phyloP scores from a whole-genome alignment of 2,797 vertebrate genomes.

The Poeciliopsis infans region DNA sequence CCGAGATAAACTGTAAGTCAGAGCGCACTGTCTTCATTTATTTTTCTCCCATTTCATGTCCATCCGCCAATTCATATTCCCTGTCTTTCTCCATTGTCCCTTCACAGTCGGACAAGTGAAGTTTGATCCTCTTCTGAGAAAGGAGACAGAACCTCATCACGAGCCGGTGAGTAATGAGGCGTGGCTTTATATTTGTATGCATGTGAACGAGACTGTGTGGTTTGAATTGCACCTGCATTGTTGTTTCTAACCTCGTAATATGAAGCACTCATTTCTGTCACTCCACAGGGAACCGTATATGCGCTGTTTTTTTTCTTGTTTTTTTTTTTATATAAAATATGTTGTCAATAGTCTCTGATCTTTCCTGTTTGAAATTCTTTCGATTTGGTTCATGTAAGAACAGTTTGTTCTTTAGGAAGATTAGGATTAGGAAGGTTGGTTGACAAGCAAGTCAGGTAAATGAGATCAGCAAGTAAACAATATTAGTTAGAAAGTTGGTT shows the following conservation, averaged over 20 bases:
- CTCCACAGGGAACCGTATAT: constrained; percentile 15
- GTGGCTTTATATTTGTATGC: neutral
- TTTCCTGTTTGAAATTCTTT: neutral
- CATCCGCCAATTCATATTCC: neutral
- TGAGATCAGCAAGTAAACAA: neutral
- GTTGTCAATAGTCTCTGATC: neutral
- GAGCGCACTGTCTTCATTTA: neutral
- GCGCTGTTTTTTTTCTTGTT: no score
- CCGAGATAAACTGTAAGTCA: constrained; percentile 96
- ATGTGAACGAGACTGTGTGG: constrained; percentile 16
- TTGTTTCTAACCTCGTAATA: constrained; percentile 46
- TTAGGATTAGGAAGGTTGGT: neutral
- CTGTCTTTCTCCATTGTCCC: neutral
- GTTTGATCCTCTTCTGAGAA: constrained; percentile 93
- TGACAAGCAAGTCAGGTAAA: neutral
- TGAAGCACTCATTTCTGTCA: constrained; percentile 25
- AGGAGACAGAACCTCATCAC: constrained; percentile 95
- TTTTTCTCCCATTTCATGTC: neutral
- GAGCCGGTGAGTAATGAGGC: constrained; percentile 88
- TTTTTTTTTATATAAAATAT: neutral
- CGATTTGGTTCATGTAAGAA: neutral
- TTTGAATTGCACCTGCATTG: constrained; percentile 47
- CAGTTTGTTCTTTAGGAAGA: neutral
- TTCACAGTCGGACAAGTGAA: constrained; percentile 93
- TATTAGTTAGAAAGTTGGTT: neutral